These are phyloP conservation scores for Lomographa bimaculata DNA, from an alignment of 2,888 invertebrate species.

Conservation along the genomic window DNA sequence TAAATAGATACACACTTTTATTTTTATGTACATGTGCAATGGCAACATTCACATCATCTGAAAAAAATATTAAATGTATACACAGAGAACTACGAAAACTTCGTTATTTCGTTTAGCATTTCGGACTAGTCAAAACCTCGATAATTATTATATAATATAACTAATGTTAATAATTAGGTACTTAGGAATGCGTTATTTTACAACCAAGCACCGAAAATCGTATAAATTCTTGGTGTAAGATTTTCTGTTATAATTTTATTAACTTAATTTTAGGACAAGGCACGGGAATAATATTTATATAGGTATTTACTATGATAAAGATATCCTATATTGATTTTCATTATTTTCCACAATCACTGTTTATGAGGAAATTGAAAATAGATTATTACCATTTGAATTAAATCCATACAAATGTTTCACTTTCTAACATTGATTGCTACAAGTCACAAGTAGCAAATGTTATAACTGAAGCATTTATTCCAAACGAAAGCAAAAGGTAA, in stretches of 20 bases:
- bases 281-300: conserved; percentile 30
- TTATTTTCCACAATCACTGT: conserved; percentile 12
- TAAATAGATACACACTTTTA: no score
- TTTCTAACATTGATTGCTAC: no score
- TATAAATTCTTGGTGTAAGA: conserved; percentile 16
- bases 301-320: conserved; percentile 2
- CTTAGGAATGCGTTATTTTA: conserved; percentile 34
- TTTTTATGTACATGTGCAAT: conserved; percentile 1
- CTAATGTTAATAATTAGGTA: conserved; percentile 29
- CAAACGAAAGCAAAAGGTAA: no score
- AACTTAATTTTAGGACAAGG: conserved; percentile 34
- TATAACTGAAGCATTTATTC: no score
- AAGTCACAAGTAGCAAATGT: no score
- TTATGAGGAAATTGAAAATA: no score
- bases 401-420: no score
- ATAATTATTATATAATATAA: conserved; percentile 48
- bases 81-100: no score
- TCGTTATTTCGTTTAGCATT: conserved; percentile 41
- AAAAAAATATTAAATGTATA: no score
- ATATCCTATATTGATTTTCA: conserved; percentile 4
- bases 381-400: no score
- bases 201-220: conserved; percentile 60
- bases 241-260: conserved; percentile 19
- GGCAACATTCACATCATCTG: conserved; percentile 9
- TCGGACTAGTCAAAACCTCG: conserved; percentile 72